These are phyloP conservation scores for Cottus gobio DNA, from an alignment of 2,113 vertebrate species.

Conservation along the genomic window DNA sequence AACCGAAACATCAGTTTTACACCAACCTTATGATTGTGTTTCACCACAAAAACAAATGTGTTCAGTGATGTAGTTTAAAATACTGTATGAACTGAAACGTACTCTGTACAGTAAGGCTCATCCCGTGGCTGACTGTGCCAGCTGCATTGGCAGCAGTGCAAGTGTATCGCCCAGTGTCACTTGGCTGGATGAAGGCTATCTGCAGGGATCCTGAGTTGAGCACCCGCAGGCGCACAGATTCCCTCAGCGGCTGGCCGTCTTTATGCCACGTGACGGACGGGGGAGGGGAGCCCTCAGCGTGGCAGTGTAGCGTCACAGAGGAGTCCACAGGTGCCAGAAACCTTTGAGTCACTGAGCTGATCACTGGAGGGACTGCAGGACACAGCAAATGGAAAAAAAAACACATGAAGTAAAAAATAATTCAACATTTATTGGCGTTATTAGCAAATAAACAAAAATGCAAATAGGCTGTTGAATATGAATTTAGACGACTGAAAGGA, in stretches of 20 bases:
- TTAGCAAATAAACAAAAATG: neutral
- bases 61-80: neutral
- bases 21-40: too few species aligned
- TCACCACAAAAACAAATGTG: neutral
- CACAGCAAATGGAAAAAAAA: slow-evolving; percentile 11
- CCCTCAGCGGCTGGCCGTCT: slow-evolving; percentile 83
- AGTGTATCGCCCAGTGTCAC: slow-evolving; percentile 88
- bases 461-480: neutral
- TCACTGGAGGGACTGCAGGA: slow-evolving; percentile 89
- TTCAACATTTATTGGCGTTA: neutral
- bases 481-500: neutral
- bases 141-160: slow-evolving; percentile 90
- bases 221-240: slow-evolving; percentile 84
- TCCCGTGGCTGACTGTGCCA: slow-evolving; percentile 83
- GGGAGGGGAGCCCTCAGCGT: slow-evolving; percentile 86
- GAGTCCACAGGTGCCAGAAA: slow-evolving; percentile 86
- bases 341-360: slow-evolving; percentile 80
- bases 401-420: neutral
- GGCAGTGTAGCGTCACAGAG: slow-evolving; percentile 88
- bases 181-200: slow-evolving; percentile 87
- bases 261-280: slow-evolving; percentile 91
- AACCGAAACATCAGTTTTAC: neutral
- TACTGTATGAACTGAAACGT: neutral
- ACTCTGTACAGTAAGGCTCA: slow-evolving; percentile 88
- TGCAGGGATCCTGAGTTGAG: slow-evolving; percentile 91